phyloP scores from a whole-genome alignment of 1,140 invertebrate genomes.

The Heliconius hermathena region DNA sequence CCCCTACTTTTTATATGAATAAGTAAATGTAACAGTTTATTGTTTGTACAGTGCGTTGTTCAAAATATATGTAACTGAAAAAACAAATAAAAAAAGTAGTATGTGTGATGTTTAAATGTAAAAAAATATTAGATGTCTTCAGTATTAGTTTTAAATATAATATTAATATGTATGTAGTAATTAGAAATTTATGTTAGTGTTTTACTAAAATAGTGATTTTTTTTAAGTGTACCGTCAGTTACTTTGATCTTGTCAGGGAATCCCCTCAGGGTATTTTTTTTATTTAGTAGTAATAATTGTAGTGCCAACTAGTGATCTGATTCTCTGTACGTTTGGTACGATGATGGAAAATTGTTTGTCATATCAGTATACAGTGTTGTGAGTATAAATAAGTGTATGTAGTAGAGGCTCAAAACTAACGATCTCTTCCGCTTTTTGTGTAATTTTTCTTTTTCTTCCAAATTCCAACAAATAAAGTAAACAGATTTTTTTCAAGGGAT shows the following conservation, averaged over 20 bases:
- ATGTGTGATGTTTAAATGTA: constrained; percentile 55
- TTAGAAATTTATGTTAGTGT: constrained; percentile 76
- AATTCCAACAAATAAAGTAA: constrained; percentile 68
- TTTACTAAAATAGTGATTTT: constrained; percentile 65
- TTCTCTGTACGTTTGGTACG: constrained; percentile 12
- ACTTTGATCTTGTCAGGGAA: constrained; percentile 48
- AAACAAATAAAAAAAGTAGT: constrained; percentile 32
- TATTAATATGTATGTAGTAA: constrained; percentile 46
- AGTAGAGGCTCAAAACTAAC: constrained; percentile 56
- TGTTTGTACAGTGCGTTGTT: constrained; percentile 69
- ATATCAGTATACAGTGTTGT: constrained; percentile 64
- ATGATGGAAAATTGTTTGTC: constrained; percentile 48
- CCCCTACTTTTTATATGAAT: constrained; percentile 36
- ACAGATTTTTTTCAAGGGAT: constrained; percentile 53
- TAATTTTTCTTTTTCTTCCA: constrained; percentile 64
- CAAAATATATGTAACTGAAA: constrained; percentile 55
- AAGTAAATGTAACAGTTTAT: constrained; percentile 41
- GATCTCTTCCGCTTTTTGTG: constrained; percentile 58
- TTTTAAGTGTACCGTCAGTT: constrained; percentile 65
- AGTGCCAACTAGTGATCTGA: constrained; percentile 28
- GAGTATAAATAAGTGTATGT: constrained; percentile 53
- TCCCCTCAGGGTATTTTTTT: constrained; percentile 29
- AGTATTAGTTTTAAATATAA: constrained; percentile 71
- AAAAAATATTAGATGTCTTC: constrained; percentile 62
- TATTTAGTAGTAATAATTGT: constrained; percentile 26